Base-by-base conservation (phyloP, 2,888 invertebrate genomes). In the Cheilosia soror region DNA sequence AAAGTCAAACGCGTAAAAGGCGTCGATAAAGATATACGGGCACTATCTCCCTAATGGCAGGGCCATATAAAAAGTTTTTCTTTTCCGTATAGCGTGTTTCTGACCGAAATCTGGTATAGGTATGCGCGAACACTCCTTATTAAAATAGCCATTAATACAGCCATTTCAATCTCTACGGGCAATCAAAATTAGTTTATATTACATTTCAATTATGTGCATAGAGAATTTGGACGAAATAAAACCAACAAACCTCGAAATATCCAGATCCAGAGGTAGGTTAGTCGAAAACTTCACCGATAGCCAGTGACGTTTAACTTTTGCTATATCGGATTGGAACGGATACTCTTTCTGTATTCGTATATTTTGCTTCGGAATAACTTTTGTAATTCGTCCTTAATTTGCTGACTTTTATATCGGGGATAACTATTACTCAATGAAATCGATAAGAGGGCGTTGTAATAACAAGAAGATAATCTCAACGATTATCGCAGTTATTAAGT, bases 111-210 rank as follows among this genome's bases (percentile, higher is more conserved):
- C 82, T 15, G 47, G 47, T 20, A 20, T 20, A 37, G 58, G 44
- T 84, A 71, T 80, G 60, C 71, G 84, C 69, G 79, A 66, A 80
- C 84, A 84, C 84, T 84, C 79, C 79, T 84, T 80, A 84, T 84
- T 80, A 84, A 84, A 80, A 80, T 60, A 65, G 84, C 60, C 75
- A 84, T 80, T 84, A 84, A 76, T 76, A 66, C 71, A 44, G 79
- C 69, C 75, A 58, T 84, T 84, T 84, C 80, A 79, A 80, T 80
- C 75, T 75, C 69, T 62, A 47, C 20, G 60, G 75, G 47, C 84
- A 84, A 76, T 80, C 84, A 75, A 84, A 84, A 80, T 71, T 80
- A 80, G 84, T 80, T 71, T 80, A 71, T 84, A 75, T 80, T 66
- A 60, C 84, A 80, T 80, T 84, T 84, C 75, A 84, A 84, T 84